Evolutionary conservation across 1,140 invertebrate species (phyloP).

Genomic region (Bombus terrestris): DNA sequence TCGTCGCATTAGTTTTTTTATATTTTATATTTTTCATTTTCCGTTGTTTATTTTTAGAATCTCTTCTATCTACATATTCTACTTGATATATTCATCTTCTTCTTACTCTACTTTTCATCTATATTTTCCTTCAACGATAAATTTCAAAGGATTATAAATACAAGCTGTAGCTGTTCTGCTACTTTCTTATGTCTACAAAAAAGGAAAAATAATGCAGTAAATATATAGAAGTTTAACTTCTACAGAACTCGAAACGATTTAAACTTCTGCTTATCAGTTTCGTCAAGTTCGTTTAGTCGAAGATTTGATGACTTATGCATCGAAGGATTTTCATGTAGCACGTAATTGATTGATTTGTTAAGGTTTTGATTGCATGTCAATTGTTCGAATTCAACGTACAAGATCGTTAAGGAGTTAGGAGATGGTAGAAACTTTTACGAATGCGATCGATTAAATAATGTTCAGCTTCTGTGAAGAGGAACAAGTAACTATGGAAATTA

Average conservation of each 20-base stretch:
- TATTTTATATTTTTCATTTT: not conserved
- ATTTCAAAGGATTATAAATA: not conserved
- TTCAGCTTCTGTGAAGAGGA: slow-evolving; percentile 47
- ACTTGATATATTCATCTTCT: too few relatives aligned
- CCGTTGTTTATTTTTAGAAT: not conserved
- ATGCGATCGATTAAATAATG: slow-evolving; percentile 55
- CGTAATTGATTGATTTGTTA: slow-evolving; percentile 20
- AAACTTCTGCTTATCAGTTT: not conserved
- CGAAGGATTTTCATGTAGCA: not conserved
- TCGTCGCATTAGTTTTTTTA: not conserved
- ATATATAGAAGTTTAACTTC: not conserved
- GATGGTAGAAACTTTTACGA: slow-evolving; percentile 29
- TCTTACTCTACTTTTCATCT: too few relatives aligned
- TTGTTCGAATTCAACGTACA: slow-evolving; percentile 4
- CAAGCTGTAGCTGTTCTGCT: not conserved
- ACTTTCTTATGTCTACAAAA: not conserved
- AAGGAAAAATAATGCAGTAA: not conserved
- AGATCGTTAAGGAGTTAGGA: slow-evolving; percentile 15
- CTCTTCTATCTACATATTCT: too few relatives aligned
- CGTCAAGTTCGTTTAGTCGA: not conserved
- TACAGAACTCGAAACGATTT: not conserved
- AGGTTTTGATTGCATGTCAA: slow-evolving; percentile 1
- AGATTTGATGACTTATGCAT: not conserved
- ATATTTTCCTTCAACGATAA: not conserved
- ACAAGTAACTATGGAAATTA: slow-evolving; percentile 5